Conservation (phyloP, 2,888 invertebrate genomes). For the Cenopis cana region DNA sequence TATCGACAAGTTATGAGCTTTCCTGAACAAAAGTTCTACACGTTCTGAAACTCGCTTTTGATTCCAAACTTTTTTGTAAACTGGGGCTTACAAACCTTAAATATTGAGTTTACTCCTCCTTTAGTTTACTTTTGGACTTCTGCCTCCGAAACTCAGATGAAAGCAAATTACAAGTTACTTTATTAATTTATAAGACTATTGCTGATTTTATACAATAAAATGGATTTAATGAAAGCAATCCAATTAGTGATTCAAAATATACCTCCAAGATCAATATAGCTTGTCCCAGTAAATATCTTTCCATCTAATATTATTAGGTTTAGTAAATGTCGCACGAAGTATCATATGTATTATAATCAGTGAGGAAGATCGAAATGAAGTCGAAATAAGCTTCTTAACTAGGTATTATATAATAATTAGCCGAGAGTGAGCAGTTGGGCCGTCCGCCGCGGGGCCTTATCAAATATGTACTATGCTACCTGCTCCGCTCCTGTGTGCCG, state of each 20-base stretch:
- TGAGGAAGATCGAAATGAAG: constrained; percentile 49
- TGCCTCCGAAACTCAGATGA: not conserved
- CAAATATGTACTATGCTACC: constrained; percentile 83
- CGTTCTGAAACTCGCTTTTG: constrained; percentile 16
- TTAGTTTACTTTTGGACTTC: not conserved
- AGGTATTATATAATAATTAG: constrained; percentile 81
- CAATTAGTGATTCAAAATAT: not conserved
- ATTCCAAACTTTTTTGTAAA: constrained; percentile 17
- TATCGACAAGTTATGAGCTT: constrained; percentile 73
- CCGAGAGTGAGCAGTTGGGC: constrained; percentile 71
- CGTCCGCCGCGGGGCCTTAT: constrained; percentile 75
- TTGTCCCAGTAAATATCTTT: too few species aligned
- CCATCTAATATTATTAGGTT: constrained; percentile 6
- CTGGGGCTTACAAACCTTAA: not conserved
- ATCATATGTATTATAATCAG: constrained; percentile 1
- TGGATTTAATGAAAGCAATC: constrained; percentile 1
- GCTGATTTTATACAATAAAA: not conserved
- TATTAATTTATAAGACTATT: constrained; percentile 15
- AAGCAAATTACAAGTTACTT: constrained; percentile 11
- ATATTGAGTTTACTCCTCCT: not conserved
- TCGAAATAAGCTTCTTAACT: constrained; percentile 69
- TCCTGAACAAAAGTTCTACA: constrained; percentile 48
- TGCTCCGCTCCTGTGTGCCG: constrained; percentile 72
- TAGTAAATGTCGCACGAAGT: constrained; percentile 4
- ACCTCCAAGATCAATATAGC: not conserved